Evolutionary conservation across 2,888 invertebrate species (phyloP), one percentile per base, ranked within the genome.

Genomic region (Spodoptera exigua): DNA sequence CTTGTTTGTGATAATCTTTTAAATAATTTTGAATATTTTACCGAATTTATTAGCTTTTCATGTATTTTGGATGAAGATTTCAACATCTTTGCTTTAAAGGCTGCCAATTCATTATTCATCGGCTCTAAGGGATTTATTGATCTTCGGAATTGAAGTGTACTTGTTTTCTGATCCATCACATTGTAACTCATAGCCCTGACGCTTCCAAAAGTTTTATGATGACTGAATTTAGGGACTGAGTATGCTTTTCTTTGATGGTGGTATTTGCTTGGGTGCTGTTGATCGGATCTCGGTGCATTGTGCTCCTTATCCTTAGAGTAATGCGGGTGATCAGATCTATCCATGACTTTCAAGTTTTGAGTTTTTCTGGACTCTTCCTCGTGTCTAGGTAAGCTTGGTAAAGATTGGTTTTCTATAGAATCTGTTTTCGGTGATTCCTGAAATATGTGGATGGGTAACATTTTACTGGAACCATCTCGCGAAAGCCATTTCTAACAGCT

Each of bases 381-480:
- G 34, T 52, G 44, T 7, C 60, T 36, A 27, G 87, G 84, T 44
- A 81, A 63, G 51, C 76, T 84, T 5, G 87, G 86, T 55, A 88
- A 74, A 60, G 80, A 81, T 46, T 79, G 71, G 61, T 84, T 81
- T 57, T 87, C 87, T 48, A 87, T 85, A 12, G 88, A 86, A 52
- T 88, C 83, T 12, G 83, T 80, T 62, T 57, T 55, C 34, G 65
- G 74, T 16, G 82, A 78, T 37, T 54, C 61, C 1, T 61, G 57
- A 35, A 69, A 67, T 40, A 51, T 65, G 18, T 59, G 57, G 12
- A 51, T 21, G 10, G 16, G 46, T 5, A 48, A 34, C 57, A 77
- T 68, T 36, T 60, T 69, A 54, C 52, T 3, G 41, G 16, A 36
- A 9, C 17, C 32, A 17, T 54, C 13, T 9, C 52, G 13, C 3